These are phyloP conservation scores for Aphodius sticticus DNA, from an alignment of 2,888 invertebrate genomes.

Conservation along the genomic window DNA sequence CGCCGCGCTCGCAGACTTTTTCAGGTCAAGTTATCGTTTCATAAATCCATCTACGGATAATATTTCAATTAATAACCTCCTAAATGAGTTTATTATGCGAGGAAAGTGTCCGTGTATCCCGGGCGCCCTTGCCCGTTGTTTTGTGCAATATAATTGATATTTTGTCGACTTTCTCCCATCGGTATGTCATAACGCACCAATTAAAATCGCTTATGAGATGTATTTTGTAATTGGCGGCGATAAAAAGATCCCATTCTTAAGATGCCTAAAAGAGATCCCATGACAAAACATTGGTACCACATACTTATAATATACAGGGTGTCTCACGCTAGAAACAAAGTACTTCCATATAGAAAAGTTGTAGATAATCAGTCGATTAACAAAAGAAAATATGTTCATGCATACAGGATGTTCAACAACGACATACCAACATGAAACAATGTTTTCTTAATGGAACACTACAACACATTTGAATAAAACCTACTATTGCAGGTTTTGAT, in stretches of 20 bases:
- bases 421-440: too few species aligned
- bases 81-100: conserved; percentile 25
- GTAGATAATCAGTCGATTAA: too few species aligned
- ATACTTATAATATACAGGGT: too few species aligned
- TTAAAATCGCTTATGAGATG: neutral
- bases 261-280: neutral
- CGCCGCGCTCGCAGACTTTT: neutral
- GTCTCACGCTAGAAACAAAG: too few species aligned
- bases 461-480: too few species aligned
- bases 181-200: neutral
- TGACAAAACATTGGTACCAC: too few species aligned
- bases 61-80: conserved; percentile 22
- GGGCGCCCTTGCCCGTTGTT: neutral
- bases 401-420: too few species aligned
- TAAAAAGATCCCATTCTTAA: neutral
- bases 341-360: too few species aligned
- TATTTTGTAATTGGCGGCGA: neutral
- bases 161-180: neutral
- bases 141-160: neutral
- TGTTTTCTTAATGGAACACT: too few species aligned
- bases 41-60: conserved; percentile 23
- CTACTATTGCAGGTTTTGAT: too few species aligned
- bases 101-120: neutral
- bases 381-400: too few species aligned
- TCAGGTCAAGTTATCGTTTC: conserved; percentile 4